Evolutionary conservation across 2,113 vertebrate species (phyloP).

Genomic region (Oceanodroma tethys): DNA sequence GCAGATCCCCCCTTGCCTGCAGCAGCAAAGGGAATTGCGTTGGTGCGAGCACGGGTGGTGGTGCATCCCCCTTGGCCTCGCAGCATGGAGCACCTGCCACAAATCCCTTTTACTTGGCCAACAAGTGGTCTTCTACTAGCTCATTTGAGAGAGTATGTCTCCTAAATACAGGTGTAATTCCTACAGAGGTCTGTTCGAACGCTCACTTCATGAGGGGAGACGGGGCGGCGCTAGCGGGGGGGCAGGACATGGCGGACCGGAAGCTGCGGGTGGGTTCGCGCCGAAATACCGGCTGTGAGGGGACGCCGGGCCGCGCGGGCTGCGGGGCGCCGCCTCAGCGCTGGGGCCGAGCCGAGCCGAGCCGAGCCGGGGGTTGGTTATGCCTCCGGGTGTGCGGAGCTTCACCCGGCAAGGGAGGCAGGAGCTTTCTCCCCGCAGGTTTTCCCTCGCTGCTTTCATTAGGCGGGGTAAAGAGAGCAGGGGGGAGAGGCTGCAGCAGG

Average conservation of each 20-base stretch:
- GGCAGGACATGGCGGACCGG: no score
- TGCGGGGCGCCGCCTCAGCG: no score
- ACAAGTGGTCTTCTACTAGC: neutral
- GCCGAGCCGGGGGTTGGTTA: no score
- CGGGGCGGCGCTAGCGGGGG: no score
- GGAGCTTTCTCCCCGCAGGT: no score
- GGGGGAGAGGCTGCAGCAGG: neutral
- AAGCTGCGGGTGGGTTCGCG: no score
- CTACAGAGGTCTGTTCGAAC: neutral
- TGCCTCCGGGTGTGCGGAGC: neutral
- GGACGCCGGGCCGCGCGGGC: no score
- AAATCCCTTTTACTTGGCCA: neutral
- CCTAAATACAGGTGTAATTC: neutral
- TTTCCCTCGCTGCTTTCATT: rapidly evolving
- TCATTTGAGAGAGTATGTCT: neutral
- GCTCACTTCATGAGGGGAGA: neutral
- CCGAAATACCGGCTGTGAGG: no score
- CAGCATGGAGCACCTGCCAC: neutral
- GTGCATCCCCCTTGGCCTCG: neutral
- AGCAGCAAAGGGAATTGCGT: neutral
- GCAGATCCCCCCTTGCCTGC: neutral
- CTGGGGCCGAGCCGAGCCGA: no score
- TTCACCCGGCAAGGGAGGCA: neutral
- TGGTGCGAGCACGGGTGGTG: neutral
- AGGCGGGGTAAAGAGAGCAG: no score